A percentile compares a stretch with the other conserved stretches of the same genome.
Evolutionary conservation across 53 echinoderm and acorn worm genomes (phyloP).

Genomic region (Echinometra lucunter): DNA sequence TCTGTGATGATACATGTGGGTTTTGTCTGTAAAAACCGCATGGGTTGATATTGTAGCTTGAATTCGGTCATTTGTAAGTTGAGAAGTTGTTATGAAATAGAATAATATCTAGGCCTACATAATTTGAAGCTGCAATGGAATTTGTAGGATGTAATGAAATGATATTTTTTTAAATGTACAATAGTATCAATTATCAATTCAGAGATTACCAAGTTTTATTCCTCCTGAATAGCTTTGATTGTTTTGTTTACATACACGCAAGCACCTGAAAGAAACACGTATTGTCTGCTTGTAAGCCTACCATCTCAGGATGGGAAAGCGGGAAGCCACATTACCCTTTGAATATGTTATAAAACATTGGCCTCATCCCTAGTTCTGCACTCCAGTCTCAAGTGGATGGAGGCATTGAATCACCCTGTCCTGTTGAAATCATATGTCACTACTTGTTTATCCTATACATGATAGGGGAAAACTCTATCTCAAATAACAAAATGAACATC

Average conservation of each 20-base stretch:
- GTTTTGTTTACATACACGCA: neutral
- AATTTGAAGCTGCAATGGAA: no score
- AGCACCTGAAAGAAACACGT: neutral
- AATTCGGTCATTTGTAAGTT: neutral
- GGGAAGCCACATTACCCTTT: neutral
- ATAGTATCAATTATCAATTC: neutral
- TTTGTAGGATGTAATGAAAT: no score
- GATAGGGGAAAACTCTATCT: neutral
- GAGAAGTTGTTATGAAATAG: neutral
- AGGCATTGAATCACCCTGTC: constrained; percentile 34
- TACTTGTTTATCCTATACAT: constrained; percentile 40
- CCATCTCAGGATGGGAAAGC: neutral
- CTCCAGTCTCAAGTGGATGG: neutral
- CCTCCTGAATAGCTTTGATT: neutral
- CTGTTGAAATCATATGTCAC: constrained; percentile 38
- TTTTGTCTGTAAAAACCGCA: neutral
- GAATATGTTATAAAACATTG: neutral
- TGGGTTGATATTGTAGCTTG: neutral
- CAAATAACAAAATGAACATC: neutral
- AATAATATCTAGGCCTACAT: neutral
- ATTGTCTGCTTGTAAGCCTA: neutral
- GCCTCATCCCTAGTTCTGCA: neutral
- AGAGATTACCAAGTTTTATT: neutral
- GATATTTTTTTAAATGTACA: no score
- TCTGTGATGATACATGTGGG: neutral